Conservation (phyloP, 2,113 vertebrate genomes). For the Lutjanus erythropterus region DNA sequence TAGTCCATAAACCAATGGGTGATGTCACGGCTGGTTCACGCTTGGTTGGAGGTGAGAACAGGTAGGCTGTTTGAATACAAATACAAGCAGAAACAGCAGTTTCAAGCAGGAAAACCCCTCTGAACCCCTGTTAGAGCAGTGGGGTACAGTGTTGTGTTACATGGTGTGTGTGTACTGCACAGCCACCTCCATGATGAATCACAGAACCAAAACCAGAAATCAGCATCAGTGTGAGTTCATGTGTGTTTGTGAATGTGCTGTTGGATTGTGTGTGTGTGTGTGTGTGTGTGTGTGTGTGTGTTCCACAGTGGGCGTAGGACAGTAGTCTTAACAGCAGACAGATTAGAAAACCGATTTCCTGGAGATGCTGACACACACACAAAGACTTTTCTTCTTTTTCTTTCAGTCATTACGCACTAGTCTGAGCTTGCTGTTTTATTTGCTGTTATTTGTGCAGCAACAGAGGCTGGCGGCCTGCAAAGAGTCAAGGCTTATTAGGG, state of each 20-base stretch:
- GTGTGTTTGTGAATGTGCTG: slow-evolving; percentile 4
- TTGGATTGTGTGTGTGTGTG: neutral
- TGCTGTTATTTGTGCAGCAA: slow-evolving; percentile 7
- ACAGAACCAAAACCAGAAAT: slow-evolving; percentile 22
- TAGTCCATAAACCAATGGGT: too few species aligned
- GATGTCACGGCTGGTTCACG: too few species aligned
- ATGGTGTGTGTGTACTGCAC: neutral
- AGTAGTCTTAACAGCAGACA: slow-evolving; percentile 33
- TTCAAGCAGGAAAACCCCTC: neutral
- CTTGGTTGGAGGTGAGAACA: too few species aligned
- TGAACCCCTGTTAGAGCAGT: neutral
- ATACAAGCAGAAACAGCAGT: neutral
- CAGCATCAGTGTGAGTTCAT: slow-evolving; percentile 33
- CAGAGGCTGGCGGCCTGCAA: slow-evolving; percentile 21
- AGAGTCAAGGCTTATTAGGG: slow-evolving; percentile 50
- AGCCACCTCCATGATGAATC: slow-evolving; percentile 49
- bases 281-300: slow-evolving; percentile 7
- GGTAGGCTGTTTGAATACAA: neutral
- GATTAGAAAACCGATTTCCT: slow-evolving; percentile 61
- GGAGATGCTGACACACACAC: slow-evolving; percentile 63
- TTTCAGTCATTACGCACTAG: slow-evolving; percentile 42
- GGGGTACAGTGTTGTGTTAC: neutral
- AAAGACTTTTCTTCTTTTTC: slow-evolving; percentile 21
- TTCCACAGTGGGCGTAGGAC: slow-evolving; percentile 26
- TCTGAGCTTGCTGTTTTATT: slow-evolving; percentile 29